Conservation (phyloP, 2,113 vertebrate genomes). For the Cariama cristata region DNA sequence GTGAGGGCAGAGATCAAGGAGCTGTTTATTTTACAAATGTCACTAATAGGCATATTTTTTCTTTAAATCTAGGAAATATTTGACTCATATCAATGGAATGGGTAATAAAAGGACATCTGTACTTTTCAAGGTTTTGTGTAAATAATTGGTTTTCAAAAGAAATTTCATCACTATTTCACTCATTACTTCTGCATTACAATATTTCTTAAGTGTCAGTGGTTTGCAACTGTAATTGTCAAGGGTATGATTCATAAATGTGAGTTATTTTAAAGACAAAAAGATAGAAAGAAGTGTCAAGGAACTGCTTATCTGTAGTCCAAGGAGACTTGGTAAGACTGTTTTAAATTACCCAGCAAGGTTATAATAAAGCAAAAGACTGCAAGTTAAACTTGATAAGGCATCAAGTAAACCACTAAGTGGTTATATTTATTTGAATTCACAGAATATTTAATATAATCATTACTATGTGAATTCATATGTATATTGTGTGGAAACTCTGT, state of each 20-base stretch:
- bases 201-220: constrained; percentile 66
- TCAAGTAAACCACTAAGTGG: neutral
- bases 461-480: neutral
- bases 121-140: constrained; percentile 14
- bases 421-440: neutral
- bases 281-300: constrained; percentile 43
- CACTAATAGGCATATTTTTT: constrained; percentile 26
- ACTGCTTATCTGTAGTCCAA: neutral
- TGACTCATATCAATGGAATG: neutral
- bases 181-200: neutral
- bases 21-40: constrained; percentile 53
- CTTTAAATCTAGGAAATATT: constrained; percentile 45
- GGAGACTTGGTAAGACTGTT: neutral
- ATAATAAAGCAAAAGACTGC: neutral
- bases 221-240: constrained; percentile 63
- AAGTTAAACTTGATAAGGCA: neutral
- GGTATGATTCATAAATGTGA: constrained; percentile 58
- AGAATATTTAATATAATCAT: neutral
- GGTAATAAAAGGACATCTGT: constrained; percentile 16
- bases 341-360: neutral
- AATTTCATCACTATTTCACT: neutral
- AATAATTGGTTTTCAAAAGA: constrained; percentile 26
- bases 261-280: constrained; percentile 41
- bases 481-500: neutral
- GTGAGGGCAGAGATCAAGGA: constrained; percentile 42